Base-by-base conservation (phyloP, 2,888 invertebrate species). In the Alloplasta piceator region DNA sequence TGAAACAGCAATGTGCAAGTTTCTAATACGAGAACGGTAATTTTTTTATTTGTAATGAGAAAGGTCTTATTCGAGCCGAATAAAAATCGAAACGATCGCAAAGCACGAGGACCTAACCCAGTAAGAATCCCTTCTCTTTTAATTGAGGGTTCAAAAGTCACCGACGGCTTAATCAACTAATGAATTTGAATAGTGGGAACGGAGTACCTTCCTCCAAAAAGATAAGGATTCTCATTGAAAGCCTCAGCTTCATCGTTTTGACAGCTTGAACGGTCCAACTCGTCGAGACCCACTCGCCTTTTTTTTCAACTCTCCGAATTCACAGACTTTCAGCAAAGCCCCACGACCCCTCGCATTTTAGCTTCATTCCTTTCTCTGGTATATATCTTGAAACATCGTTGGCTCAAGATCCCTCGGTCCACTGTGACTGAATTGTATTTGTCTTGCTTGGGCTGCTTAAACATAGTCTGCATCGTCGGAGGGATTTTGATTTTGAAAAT, bases 351-450 rank as follows among this genome's bases (percentile, higher is more conserved):
- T 60, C 56, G 56, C 16, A 48, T 78, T 83, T 80, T 70, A 79
- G 66, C 82, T 82, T 83, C 77, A 84, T 75, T 79, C 80, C 56
- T 66, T 74, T 66, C 70, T 73, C 39, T 41, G 26, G 73, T 48
- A 64, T 78, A 26, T 26, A 26, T 26, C 14, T 41, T 50, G 80
- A 66, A 81, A 78, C 78, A 78, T 79, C 61, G 60, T 64, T 12
- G 67, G 61, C 55, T 61, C 38, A 55, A 46, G 39, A 52, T 14
- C 12, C 6, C 10, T 7, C n/a, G 10, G 61, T 63, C 43, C 60
- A 68, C 55, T 50, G 14, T 46, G 26, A 14, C 38, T 7, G 43
- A 71, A 58, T 39, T 61, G 55, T 72, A 76, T 77, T 68, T 63
- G 72, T 68, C 50, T 36, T 58, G 50, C 50, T 55, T 61, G 41